phyloP scores from a whole-genome alignment of 2,888 invertebrate genomes.

The Pycnomerus fuliginosus region DNA sequence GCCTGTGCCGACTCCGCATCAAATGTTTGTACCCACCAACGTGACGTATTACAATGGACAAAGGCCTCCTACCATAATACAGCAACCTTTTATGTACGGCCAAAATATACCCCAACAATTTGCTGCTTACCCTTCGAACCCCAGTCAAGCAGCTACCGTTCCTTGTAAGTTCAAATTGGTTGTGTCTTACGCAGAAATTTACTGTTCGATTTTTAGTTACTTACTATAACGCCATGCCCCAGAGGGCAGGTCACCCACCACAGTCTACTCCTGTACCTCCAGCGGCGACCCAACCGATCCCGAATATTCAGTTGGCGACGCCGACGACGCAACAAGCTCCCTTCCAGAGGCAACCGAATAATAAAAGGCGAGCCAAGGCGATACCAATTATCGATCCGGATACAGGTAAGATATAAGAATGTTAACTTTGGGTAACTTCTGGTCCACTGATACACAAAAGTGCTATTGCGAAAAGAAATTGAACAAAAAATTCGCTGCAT shows the following conservation, averaged over 20 bases:
- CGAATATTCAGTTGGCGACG: constrained; percentile 22
- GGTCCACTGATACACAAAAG: no score
- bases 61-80: no score
- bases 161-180: constrained; percentile 27
- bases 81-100: constrained; percentile 26
- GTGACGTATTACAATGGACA: constrained; percentile 28
- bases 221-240: constrained; percentile 9
- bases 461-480: no score
- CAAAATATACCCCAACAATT: constrained; percentile 22
- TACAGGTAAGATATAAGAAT: constrained; percentile 48
- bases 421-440: no score
- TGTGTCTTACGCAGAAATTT: constrained; percentile 3
- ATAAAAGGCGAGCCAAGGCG: constrained; percentile 43
- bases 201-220: constrained; percentile 8
- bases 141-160: constrained; percentile 27
- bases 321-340: constrained; percentile 23
- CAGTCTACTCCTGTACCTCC: constrained; percentile 26
- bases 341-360: constrained; percentile 29
- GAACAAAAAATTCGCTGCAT: no score
- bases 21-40: constrained; percentile 27
- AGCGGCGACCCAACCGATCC: constrained; percentile 21
- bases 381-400: constrained; percentile 49
- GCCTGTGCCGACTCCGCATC: constrained; percentile 18
- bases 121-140: constrained; percentile 12
- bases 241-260: constrained; percentile 27